These are phyloP conservation scores for Eospalax fontanierii DNA, from an alignment of 2,797 vertebrate genomes.

Conservation along the genomic window DNA sequence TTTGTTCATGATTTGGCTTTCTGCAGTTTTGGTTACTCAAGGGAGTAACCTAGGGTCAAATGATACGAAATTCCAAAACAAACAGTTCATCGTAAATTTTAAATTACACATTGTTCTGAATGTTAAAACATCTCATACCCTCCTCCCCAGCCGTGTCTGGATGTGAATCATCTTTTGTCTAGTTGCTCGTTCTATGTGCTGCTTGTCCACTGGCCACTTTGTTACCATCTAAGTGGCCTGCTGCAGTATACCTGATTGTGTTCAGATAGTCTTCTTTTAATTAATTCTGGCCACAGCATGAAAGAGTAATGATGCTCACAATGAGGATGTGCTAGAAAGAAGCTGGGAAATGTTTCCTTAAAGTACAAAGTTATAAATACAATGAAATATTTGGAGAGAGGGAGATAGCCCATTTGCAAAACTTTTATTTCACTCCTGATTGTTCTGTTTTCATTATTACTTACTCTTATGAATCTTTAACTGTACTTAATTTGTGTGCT, in stretches of 20 bases:
- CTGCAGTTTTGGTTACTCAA: neutral
- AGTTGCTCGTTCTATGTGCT: accelerated
- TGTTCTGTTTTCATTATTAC: neutral
- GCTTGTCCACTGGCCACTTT: neutral
- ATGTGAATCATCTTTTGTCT: too few species aligned
- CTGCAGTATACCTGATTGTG: too few species aligned
- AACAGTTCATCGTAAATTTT: neutral
- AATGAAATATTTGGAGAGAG: neutral
- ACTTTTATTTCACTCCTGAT: neutral
- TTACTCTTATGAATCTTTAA: neutral
- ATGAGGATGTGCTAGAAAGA: neutral
- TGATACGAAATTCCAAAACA: too few species aligned
- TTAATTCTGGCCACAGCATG: neutral
- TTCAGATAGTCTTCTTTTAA: neutral
- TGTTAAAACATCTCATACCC: neutral
- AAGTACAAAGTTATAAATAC: neutral
- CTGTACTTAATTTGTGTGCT: neutral
- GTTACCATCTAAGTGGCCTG: too few species aligned
- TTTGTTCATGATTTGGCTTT: neutral
- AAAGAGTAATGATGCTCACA: neutral
- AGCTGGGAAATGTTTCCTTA: neutral
- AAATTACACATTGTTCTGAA: neutral
- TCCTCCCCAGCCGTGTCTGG: neutral
- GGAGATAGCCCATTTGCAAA: neutral
- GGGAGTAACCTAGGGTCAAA: neutral